Evolutionary conservation across 2,888 invertebrate genomes (phyloP).

Genomic region (Shargacucullia verbasci): DNA sequence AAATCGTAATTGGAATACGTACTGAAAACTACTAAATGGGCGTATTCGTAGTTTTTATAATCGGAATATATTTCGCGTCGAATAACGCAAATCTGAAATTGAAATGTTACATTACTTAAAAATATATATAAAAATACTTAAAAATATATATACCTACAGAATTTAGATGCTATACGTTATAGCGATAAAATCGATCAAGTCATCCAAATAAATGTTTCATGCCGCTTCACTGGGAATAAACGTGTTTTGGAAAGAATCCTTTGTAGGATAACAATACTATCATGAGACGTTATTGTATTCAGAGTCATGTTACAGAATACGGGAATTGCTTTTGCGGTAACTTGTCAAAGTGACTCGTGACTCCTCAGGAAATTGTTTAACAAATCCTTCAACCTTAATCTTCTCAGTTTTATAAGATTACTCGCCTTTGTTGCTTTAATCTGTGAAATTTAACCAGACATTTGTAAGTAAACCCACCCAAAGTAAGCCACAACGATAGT

Average conservation of each 20-base stretch:
- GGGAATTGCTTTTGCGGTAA: conserved; percentile 48
- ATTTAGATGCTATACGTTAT: conserved; percentile 19
- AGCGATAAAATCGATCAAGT: conserved; percentile 25
- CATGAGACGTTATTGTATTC: conserved; percentile 55
- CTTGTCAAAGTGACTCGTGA: conserved; percentile 43
- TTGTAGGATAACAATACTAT: conserved; percentile 52
- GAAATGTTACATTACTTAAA: too few relatives aligned
- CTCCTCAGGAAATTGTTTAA: conserved; percentile 34
- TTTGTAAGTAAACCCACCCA: conserved; percentile 13
- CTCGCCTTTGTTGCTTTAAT: conserved; percentile 37
- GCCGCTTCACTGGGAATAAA: too few relatives aligned
- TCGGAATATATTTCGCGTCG: too few relatives aligned
- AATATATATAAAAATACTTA: too few relatives aligned
- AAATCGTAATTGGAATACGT: too few relatives aligned
- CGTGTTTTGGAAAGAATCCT: conserved; percentile 38
- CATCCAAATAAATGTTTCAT: conserved; percentile 30
- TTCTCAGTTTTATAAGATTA: conserved; percentile 38
- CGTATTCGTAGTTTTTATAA: too few relatives aligned
- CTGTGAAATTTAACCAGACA: conserved; percentile 24
- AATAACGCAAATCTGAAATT: neutral
- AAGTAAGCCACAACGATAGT: conserved; percentile 3
- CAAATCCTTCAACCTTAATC: conserved; percentile 51
- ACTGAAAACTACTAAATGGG: too few relatives aligned
- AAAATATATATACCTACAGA: too few relatives aligned
- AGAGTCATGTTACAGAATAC: conserved; percentile 43